Conservation (phyloP, 2,888 invertebrate species). For the Drosophila suboccidentalis region DNA sequence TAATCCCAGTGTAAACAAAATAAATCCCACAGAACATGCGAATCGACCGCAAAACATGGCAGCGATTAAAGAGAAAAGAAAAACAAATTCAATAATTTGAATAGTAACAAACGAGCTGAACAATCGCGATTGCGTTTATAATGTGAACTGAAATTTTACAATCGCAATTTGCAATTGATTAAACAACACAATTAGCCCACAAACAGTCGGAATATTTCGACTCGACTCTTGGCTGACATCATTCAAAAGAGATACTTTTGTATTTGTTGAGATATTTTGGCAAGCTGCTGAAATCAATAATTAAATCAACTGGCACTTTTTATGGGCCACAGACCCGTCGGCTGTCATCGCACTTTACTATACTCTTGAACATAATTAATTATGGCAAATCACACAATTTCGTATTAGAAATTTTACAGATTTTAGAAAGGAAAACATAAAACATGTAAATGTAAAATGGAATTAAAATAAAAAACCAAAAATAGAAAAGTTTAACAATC, state of each 20-base stretch:
- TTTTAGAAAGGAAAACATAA: too few species aligned
- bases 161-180: constrained; percentile 44
- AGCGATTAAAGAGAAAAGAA: constrained; percentile 31
- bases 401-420: neutral
- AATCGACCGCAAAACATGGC: constrained; percentile 27
- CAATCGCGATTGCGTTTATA: constrained; percentile 45
- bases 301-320: constrained; percentile 27
- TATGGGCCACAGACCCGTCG: neutral
- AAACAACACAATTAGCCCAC: constrained; percentile 26
- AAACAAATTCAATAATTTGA: constrained; percentile 43
- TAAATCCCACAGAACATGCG: constrained; percentile 3
- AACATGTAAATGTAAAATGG: too few species aligned
- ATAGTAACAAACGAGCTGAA: constrained; percentile 35
- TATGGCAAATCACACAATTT: neutral
- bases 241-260: neutral
- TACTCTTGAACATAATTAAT: constrained; percentile 5
- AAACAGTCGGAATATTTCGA: neutral
- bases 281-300: constrained; percentile 26
- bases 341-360: constrained; percentile 24
- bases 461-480: too few species aligned
- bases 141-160: constrained; percentile 31
- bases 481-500: too few species aligned
- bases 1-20: constrained; percentile 47
- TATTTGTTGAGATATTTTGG: constrained; percentile 17
- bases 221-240: constrained; percentile 29